These are phyloP conservation scores for Phragmatobia fuliginosa DNA, from an alignment of 2,888 invertebrate species.

Conservation along the genomic window DNA sequence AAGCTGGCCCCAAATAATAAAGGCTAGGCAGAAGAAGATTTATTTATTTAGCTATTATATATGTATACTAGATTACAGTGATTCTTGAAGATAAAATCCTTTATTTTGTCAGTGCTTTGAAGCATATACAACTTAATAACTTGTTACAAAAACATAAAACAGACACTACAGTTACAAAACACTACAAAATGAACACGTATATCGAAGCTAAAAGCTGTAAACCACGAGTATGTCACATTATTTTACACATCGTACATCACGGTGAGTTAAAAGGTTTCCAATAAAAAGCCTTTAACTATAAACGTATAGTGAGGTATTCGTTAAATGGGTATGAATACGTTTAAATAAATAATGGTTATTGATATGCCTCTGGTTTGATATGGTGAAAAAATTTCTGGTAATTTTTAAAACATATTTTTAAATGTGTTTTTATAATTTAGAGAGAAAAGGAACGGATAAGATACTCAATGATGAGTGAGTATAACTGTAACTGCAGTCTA, in stretches of 20 bases:
- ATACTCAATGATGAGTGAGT: not conserved
- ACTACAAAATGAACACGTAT: not conserved
- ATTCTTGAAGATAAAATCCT: too few species aligned
- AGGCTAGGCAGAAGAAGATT: too few species aligned
- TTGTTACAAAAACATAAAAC: too few species aligned
- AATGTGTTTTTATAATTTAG: not conserved
- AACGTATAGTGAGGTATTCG: not conserved
- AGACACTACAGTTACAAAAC: not conserved
- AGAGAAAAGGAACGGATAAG: not conserved
- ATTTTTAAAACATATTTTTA: not conserved
- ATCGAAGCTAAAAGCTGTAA: not conserved
- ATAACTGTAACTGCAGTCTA: not conserved
- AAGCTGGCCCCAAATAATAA: too few species aligned
- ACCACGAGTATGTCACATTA: not conserved
- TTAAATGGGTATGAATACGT: not conserved
- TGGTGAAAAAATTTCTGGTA: not conserved
- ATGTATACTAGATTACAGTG: too few species aligned
- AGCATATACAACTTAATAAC: too few species aligned
- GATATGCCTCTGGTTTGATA: not conserved
- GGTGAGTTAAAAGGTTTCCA: slow-evolving; percentile 7
- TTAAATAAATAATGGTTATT: not conserved
- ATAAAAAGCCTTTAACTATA: slow-evolving; percentile 4
- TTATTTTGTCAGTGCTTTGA: too few species aligned
- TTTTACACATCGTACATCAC: slow-evolving; percentile 1
- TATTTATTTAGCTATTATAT: too few species aligned